Evolutionary conservation across 2,888 invertebrate genomes (phyloP).

Genomic region (Myopa testacea): DNA sequence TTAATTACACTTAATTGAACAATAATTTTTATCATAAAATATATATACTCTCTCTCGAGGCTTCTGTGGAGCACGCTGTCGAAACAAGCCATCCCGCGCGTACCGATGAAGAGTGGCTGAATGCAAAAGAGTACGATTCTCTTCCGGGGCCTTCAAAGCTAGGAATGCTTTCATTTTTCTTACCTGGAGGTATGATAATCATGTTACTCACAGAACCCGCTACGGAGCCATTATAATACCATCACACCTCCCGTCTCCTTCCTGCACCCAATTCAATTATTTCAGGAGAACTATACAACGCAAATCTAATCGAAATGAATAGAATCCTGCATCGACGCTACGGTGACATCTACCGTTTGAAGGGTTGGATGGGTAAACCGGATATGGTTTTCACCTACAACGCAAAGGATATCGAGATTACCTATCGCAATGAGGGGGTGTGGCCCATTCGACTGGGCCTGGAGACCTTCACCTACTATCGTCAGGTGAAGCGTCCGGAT

Average conservation of each 20-base stretch:
- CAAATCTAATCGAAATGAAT: conserved; percentile 57
- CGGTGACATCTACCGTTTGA: conserved; percentile 68
- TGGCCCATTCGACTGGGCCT: conserved; percentile 56
- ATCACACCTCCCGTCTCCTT: not conserved
- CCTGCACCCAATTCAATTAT: not conserved
- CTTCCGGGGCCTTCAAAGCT: conserved; percentile 43
- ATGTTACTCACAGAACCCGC: not conserved
- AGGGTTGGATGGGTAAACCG: conserved; percentile 62
- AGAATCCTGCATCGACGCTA: conserved; percentile 55
- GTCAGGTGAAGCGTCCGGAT: conserved; percentile 64
- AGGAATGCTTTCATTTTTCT: not conserved
- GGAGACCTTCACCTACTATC: conserved; percentile 67
- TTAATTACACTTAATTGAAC: too few relatives aligned
- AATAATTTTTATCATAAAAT: too few relatives aligned
- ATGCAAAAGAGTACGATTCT: conserved; percentile 54
- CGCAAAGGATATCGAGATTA: conserved; percentile 69
- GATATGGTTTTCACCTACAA: conserved; percentile 69
- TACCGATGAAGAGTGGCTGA: conserved; percentile 55
- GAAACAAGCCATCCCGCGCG: conserved; percentile 37
- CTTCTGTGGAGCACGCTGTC: not conserved
- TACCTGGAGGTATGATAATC: conserved; percentile 15
- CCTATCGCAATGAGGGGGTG: conserved; percentile 69
- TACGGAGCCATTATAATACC: not conserved
- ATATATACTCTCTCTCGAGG: not conserved
- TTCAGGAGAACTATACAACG: conserved; percentile 55